phyloP scores from a whole-genome alignment of 1,140 invertebrate genomes.

The Fopius arisanus region DNA sequence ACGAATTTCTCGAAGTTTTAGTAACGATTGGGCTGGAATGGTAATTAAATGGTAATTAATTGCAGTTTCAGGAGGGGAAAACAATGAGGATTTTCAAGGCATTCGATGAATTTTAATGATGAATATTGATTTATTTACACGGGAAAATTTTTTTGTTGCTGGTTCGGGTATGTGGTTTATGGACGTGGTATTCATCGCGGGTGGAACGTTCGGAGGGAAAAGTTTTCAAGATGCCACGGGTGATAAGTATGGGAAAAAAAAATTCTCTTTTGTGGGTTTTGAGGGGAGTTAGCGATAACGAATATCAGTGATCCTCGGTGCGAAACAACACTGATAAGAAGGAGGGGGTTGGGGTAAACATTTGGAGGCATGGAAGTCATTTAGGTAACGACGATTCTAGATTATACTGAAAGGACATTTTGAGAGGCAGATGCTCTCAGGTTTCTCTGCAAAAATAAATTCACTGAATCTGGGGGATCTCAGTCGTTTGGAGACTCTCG shows the following conservation, averaged over 20 bases:
- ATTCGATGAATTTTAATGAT: too few species aligned
- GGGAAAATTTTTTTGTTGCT: not conserved
- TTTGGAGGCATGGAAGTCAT: constrained; percentile 27
- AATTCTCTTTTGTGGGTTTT: not conserved
- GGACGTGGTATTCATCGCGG: not conserved
- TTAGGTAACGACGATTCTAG: constrained; percentile 33
- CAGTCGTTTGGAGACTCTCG: too few species aligned
- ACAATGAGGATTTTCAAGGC: too few species aligned
- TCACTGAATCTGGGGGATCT: too few species aligned
- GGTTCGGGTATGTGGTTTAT: not conserved
- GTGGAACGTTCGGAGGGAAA: not conserved
- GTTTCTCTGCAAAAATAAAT: too few species aligned
- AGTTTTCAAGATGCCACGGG: not conserved
- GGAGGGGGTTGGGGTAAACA: constrained; percentile 15
- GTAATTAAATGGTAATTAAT: too few species aligned
- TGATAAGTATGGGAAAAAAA: not conserved
- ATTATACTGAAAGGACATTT: constrained; percentile 24
- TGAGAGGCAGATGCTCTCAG: not conserved
- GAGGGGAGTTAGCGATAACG: not conserved
- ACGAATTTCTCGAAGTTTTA: too few species aligned
- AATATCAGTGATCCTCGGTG: constrained; percentile 11
- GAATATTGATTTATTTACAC: not conserved
- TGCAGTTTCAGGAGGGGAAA: too few species aligned
- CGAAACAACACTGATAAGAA: constrained; percentile 30
- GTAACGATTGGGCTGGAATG: too few species aligned